Percentiles rank a stretch among this genome's conserved stretches.
These are phyloP conservation scores for Netelia melanura DNA, from an alignment of 2,888 invertebrate genomes.

Conservation along the genomic window DNA sequence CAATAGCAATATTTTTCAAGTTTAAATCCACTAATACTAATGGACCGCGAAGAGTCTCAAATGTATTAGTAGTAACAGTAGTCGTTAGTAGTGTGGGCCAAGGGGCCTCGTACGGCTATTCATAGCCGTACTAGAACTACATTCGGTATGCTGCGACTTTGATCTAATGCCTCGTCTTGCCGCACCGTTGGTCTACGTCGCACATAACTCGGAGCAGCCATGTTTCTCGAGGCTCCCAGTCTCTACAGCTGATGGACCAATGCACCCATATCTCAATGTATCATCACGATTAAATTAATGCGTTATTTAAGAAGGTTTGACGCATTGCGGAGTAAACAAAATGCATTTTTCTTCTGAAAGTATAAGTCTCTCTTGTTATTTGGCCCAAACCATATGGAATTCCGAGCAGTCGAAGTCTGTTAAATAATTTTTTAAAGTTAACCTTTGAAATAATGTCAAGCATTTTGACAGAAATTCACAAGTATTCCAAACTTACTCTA, in stretches of 20 bases:
- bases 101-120: slow-evolving; percentile 81
- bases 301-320: neutral
- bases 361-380: too few relatives aligned
- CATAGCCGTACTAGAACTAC: slow-evolving; percentile 84
- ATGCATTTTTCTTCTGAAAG: too few relatives aligned
- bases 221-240: slow-evolving; percentile 13
- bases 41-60: too few relatives aligned
- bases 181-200: slow-evolving; percentile 41
- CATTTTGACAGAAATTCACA: too few relatives aligned
- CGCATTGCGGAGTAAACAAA: too few relatives aligned
- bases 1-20: too few relatives aligned
- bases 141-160: slow-evolving; percentile 81
- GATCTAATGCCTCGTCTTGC: slow-evolving; percentile 81
- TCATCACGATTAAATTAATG: neutral
- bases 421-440: too few relatives aligned
- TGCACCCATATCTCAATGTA: slow-evolving; percentile 13
- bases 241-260: slow-evolving; percentile 43
- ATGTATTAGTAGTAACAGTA: slow-evolving; percentile 31
- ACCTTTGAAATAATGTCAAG: too few relatives aligned
- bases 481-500: too few relatives aligned
- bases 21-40: too few relatives aligned
- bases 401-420: too few relatives aligned
- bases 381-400: too few relatives aligned
- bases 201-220: slow-evolving; percentile 19
- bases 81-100: slow-evolving; percentile 74